A percentile compares a stretch with the other conserved stretches of the same genome.
These are phyloP conservation scores for Nephrocerus scutellatus DNA, from an alignment of 2,888 invertebrate species.

Conservation along the genomic window DNA sequence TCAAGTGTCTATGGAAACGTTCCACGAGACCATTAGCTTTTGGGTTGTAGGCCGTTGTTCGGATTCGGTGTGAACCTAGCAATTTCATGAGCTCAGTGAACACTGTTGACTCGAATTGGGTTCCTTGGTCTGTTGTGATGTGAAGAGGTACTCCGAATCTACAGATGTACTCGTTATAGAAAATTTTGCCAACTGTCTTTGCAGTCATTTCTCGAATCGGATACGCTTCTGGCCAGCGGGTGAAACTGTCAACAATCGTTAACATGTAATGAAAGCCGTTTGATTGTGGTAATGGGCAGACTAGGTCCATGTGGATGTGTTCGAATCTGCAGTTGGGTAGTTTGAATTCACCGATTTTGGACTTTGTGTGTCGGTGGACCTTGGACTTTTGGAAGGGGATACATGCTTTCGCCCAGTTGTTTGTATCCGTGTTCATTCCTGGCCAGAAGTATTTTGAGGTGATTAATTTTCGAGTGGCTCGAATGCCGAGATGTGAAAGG, in stretches of 20 bases:
- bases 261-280: constrained; percentile 25
- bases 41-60: constrained; percentile 11
- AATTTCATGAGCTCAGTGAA: constrained; percentile 2
- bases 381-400: constrained; percentile 9
- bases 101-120: constrained; percentile 6
- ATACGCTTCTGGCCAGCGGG: constrained; percentile 4
- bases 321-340: too few relatives aligned
- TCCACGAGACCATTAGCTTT: constrained; percentile 13
- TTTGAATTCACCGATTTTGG: too few relatives aligned
- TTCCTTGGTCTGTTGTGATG: constrained; percentile 4
- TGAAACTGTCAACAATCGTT: constrained; percentile 28
- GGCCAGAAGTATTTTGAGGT: constrained; percentile 15
- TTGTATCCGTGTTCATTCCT: constrained; percentile 7
- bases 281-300: too few relatives aligned
- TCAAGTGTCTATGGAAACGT: constrained; percentile 11
- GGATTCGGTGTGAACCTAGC: constrained; percentile 6
- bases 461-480: constrained; percentile 10
- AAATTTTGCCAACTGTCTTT: background rate
- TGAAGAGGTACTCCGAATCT: background rate
- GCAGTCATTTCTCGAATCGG: constrained; percentile 1
- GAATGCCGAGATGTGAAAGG: constrained; percentile 10
- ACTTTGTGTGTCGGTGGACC: constrained; percentile 6
- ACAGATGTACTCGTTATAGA: constrained; percentile 5
- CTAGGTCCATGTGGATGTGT: too few relatives aligned
- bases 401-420: constrained; percentile 8